These are phyloP conservation scores for Phymanthus crucifer DNA, from an alignment of 92 coral and sea anemone genomes.

Conservation along the genomic window DNA sequence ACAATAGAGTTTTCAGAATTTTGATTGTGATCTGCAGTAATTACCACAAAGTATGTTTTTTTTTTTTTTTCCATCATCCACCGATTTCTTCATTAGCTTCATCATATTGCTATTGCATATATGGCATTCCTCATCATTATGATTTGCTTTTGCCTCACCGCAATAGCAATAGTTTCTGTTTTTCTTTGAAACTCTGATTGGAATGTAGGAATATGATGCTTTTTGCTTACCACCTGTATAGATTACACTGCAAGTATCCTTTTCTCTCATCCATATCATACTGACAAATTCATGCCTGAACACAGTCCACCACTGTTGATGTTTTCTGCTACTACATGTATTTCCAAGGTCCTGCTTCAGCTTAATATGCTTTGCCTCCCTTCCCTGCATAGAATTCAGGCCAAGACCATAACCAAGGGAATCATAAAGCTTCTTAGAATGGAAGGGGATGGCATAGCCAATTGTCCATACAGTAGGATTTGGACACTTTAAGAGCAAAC, in stretches of 20 bases:
- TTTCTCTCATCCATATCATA: slow-evolving; percentile 51
- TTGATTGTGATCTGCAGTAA: neutral
- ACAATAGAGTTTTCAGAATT: no score
- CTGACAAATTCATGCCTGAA: slow-evolving; percentile 61
- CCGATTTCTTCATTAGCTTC: slow-evolving; percentile 9
- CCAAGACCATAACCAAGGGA: slow-evolving; percentile 14
- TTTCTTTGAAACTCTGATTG: slow-evolving; percentile 26
- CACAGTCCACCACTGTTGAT: slow-evolving; percentile 59
- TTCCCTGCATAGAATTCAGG: slow-evolving; percentile 10
- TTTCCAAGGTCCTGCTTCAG: slow-evolving; percentile 36
- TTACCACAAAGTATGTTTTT: no score
- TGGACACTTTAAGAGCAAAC: slow-evolving; percentile 18
- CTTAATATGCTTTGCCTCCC: slow-evolving; percentile 45
- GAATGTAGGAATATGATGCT: slow-evolving; percentile 26
- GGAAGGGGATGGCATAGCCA: slow-evolving; percentile 39
- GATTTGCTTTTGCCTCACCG: slow-evolving; percentile 40
- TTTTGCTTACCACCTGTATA: slow-evolving; percentile 44
- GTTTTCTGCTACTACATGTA: slow-evolving; percentile 42
- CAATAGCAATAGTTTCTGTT: slow-evolving; percentile 49
- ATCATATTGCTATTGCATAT: slow-evolving; percentile 56
- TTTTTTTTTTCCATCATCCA: slow-evolving; percentile 8
- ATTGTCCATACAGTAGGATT: slow-evolving; percentile 57
- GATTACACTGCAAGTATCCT: slow-evolving; percentile 49
- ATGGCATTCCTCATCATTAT: slow-evolving; percentile 29
- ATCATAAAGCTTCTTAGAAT: slow-evolving; percentile 22